Conservation (phyloP, 1,140 invertebrate genomes). For the Penaeus indicus region DNA sequence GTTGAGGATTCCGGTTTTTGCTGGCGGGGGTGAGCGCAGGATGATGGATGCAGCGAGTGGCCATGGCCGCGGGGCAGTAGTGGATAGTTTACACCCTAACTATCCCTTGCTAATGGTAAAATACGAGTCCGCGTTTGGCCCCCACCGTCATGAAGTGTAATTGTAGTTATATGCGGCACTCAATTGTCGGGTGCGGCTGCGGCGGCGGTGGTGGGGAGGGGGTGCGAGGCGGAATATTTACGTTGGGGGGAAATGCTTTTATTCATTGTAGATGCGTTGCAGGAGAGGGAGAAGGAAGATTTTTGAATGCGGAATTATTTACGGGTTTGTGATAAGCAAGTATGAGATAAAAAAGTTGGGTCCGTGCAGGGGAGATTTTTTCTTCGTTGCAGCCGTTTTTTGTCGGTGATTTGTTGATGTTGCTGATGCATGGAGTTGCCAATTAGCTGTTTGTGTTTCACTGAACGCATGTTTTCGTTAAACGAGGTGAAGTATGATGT, state of each 20-base stretch:
- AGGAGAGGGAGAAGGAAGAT: background rate
- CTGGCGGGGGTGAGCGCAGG: background rate
- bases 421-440: too few relatives aligned
- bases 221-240: constrained; percentile 21
- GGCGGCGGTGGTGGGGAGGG: constrained; percentile 26
- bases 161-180: constrained; percentile 56
- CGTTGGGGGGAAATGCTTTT: constrained; percentile 9
- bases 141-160: constrained; percentile 59
- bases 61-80: constrained; percentile 31
- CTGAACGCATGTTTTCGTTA: too few relatives aligned
- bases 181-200: constrained; percentile 54
- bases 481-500: too few relatives aligned
- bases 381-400: too few relatives aligned
- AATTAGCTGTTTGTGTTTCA: too few relatives aligned
- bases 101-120: constrained; percentile 63
- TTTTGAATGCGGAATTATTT: too few relatives aligned
- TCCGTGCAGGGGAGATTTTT: too few relatives aligned
- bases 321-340: too few relatives aligned
- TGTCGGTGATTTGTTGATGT: too few relatives aligned
- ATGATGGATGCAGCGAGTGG: constrained; percentile 59
- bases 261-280: constrained; percentile 26
- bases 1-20: constrained; percentile 38
- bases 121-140: constrained; percentile 57
- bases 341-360: too few relatives aligned
- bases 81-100: constrained; percentile 62